Evolutionary conservation across 2,888 invertebrate genomes (phyloP), one percentile per base, ranked within the genome.

Genomic region (Acronicta psi): DNA sequence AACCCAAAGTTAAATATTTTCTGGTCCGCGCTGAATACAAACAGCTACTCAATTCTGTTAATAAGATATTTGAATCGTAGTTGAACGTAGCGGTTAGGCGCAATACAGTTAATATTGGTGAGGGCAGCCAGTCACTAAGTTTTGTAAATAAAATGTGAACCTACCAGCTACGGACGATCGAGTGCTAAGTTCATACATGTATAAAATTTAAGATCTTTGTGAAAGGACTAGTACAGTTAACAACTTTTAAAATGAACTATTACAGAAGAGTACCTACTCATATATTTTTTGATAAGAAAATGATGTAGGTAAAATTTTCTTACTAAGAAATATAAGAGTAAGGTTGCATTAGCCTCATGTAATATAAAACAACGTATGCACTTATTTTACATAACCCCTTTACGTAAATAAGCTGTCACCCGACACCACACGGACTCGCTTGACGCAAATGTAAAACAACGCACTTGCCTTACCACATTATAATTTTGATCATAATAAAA

Each of bases 1-100:
- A 73, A 73, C 79, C 77, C 67, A 59, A 75, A 80, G 75, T 78
- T 72, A 75, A 81, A 83, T 77, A 74, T 80, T 78, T 80, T 78
- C 65, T 67, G 65, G 59, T 61, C 60, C 47, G 53, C 54, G 63
- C 70, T 66, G 75, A 79, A 79, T 79, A 77, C 69, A 80, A 82
- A 80, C 70, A 79, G 78, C 72, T 76, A 69, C 73, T 78, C 59
- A 77, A 75, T 76, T 73, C 64, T 56, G 62, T 54, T 77, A 77
- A 76, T 79, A 79, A 80, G 69, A 58, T 69, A 65, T 73, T 59
- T 69, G 70, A 73, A 67, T 66, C 58, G 59, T 38, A 59, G 57
- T 59, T 47, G 50, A 68, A 67, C 47, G 61, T 67, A 62, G 66
- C 51, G 65, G 63, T 68, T 50, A 61, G 41, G 41, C 46, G 58